Base-by-base conservation (phyloP, 2,797 vertebrate genomes). In the Pyrocephalus nanus region DNA sequence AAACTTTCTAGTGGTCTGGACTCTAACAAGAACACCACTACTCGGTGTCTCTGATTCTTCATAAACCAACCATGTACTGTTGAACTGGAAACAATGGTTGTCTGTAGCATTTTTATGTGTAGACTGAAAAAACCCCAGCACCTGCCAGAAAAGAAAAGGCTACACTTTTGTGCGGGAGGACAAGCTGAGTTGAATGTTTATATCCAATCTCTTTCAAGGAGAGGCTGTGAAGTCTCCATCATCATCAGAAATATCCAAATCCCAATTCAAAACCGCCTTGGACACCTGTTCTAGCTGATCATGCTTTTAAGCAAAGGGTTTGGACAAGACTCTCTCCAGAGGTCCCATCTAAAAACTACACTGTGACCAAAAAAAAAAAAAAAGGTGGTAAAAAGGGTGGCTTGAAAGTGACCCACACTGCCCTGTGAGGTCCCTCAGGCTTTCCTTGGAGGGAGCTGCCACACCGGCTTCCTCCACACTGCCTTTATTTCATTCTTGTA, bases 381-480 rank as follows among this genome's bases (percentile, higher is more conserved):
- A 43, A 51, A 60, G 12, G 34, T 61, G 61, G 48, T 50, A 62
- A 42, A 62, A 42, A 15, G 8, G 27, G 21, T 3, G 1, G 5
- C 29, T 62, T 10, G 1, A 57, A 57, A 78, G 36, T 43, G 71
- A 36, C 43, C 43, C n/a, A 36, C 6, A 3, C 8, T 34, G 15
- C n/a, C 36, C 60, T 4, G 3, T 70, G 48, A 34, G 51, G n/a
- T 65, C 32, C 42, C 62, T 54, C 34, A 8, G 53, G 60, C 12
- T 88, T 78, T 75, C 18, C 40, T 48, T 23, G 1, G 15, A 43
- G 29, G 9, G 30, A 48, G 12, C 27, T 83, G 77, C 30, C 34
- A 42, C 50, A 4, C 1, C 0, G 0, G 29, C 15, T 32, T 67
- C 48, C 34, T 88, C 65, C 47, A 62, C 1, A 0, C 4, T 1